Conservation (phyloP, 2,113 vertebrate species). For the Uria aalge region DNA sequence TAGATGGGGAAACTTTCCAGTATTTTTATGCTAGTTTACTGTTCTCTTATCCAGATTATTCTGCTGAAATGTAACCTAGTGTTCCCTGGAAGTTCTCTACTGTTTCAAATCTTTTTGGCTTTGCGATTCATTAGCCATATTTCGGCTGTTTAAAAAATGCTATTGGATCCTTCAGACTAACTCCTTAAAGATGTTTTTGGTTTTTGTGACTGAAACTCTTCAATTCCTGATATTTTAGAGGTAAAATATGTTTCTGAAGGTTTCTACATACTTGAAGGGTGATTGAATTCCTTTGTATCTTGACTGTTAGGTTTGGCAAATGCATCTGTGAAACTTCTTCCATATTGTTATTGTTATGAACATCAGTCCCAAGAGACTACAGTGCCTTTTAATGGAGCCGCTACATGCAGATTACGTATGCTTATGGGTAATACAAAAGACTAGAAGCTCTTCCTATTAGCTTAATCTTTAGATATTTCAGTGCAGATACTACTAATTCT, state of each 20-base stretch:
- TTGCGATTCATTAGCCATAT: neutral
- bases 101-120: neutral
- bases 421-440: neutral
- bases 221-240: neutral
- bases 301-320: slow-evolving; percentile 1
- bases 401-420: neutral
- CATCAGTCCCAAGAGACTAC: neutral
- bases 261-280: neutral
- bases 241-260: neutral
- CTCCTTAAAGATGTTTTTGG: neutral
- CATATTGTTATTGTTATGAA: neutral
- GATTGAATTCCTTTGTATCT: slow-evolving; percentile 3
- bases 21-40: neutral
- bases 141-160: neutral
- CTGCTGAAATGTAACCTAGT: neutral
- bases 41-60: neutral
- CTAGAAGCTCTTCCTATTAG: neutral
- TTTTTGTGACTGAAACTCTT: neutral
- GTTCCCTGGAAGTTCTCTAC: slow-evolving; percentile 12
- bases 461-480: neutral
- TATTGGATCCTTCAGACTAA: neutral
- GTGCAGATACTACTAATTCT: neutral
- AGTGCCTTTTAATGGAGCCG: neutral
- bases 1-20: slow-evolving; percentile 12
- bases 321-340: neutral